Percentiles rank a stretch among this genome's conserved stretches.
Conservation (phyloP, 1,140 invertebrate species). For the Tetranychus urticae region DNA sequence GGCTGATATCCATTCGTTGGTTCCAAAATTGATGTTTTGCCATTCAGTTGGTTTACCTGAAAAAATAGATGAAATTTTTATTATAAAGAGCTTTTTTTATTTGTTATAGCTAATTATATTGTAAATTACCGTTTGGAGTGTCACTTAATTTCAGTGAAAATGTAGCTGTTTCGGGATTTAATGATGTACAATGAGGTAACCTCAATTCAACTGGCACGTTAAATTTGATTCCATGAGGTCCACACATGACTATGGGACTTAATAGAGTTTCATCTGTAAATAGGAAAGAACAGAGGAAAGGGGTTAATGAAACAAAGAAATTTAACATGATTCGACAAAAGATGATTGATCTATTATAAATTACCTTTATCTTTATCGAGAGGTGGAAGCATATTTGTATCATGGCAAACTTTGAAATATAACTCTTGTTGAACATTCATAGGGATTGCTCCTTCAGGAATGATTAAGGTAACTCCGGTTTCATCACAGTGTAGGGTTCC, state of each 20-base stretch:
- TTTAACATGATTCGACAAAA: background rate
- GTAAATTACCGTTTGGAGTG: slow-evolving; percentile 22
- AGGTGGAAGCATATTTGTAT: slow-evolving; percentile 41
- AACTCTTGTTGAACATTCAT: slow-evolving; percentile 60
- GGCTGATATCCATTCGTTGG: slow-evolving; percentile 19
- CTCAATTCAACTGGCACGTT: slow-evolving; percentile 54
- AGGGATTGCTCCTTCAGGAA: slow-evolving; percentile 61
- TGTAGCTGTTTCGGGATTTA: slow-evolving; percentile 25
- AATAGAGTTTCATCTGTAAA: slow-evolving; percentile 64
- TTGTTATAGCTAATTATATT: background rate
- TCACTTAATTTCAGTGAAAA: slow-evolving; percentile 48
- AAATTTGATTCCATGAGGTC: slow-evolving; percentile 71
- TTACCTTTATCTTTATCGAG: slow-evolving; percentile 65
- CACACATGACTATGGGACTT: slow-evolving; percentile 80
- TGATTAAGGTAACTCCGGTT: slow-evolving; percentile 65
- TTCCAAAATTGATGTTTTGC: slow-evolving; percentile 30
- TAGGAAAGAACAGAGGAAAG: background rate
- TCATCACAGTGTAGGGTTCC: slow-evolving; percentile 54
- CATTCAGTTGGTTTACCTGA: slow-evolving; percentile 43
- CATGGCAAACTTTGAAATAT: slow-evolving; percentile 64
- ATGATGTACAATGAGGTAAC: slow-evolving; percentile 28
- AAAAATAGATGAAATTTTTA: background rate
- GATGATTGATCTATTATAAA: slow-evolving; percentile 2
- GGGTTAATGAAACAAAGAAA: background rate
- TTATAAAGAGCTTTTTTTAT: background rate